A percentile compares a stretch with the other conserved stretches of the same genome.
Conservation (phyloP, 2,797 vertebrate species). For the Pelodytes ibericus region DNA sequence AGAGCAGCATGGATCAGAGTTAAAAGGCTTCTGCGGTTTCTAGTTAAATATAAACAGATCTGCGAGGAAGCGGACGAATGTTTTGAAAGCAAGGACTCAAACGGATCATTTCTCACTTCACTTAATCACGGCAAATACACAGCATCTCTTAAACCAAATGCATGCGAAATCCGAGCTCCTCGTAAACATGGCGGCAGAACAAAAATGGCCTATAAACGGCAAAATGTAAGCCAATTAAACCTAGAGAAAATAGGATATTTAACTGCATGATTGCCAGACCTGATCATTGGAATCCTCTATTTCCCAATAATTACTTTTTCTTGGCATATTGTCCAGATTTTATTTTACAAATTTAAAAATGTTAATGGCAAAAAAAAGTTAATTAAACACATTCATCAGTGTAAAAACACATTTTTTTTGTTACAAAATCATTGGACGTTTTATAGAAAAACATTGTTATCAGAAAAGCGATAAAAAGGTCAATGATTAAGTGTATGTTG, state of each 20-base stretch:
- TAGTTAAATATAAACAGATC: conserved; percentile 13
- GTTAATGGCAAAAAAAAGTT: too few species aligned
- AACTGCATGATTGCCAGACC: not conserved
- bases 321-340: too few species aligned
- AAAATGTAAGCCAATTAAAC: not conserved
- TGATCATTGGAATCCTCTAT: not conserved
- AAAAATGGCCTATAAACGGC: not conserved
- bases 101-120: conserved; percentile 1
- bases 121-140: conserved; percentile 36
- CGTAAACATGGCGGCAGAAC: not conserved
- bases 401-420: too few species aligned
- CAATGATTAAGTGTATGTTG: too few species aligned
- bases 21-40: not conserved
- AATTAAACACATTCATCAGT: too few species aligned
- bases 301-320: not conserved
- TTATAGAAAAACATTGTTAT: too few species aligned
- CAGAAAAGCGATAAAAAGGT: too few species aligned
- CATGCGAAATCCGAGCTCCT: not conserved
- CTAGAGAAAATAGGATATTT: not conserved
- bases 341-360: too few species aligned
- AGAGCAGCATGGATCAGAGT: not conserved
- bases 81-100: conserved; percentile 9
- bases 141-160: not conserved
- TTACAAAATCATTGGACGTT: too few species aligned
- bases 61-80: not conserved